Base-by-base conservation (phyloP, 2,888 invertebrate genomes). In the Apamea anceps region DNA sequence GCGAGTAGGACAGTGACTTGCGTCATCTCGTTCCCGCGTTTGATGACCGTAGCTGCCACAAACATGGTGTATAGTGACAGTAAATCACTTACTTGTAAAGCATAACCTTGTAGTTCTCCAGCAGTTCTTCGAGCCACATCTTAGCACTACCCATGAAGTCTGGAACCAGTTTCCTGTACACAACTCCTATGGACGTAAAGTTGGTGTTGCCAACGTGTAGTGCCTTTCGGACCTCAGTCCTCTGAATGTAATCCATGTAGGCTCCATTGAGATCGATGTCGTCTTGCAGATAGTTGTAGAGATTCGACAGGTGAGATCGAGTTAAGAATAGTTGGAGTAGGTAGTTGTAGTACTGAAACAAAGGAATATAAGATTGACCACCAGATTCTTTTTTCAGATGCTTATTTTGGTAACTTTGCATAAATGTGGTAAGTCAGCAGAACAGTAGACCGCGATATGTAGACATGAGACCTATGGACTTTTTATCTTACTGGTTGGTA, bases 71-170 rank as follows among this genome's bases (percentile, higher is more conserved):
- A 13, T 10, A 57, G 25, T 21, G 21, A 45, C 42, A 77, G 28
- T 42, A 13, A 48, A 79, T n/a, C 18, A 94, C 96, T 90, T 96
- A 98, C 95, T 97, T 98, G 93, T 98, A 98, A 73, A 98, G 94
- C 96, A 98, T 95, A 66, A 98, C 97, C 90, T 89, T 94, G 84
- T 97, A 97, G 86, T 97, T 96, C 82, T 97, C 97, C 25, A 97
- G 88, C 7, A 97, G 90, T 79, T 97, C 97, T 85, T 97, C 97
- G 0, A 97, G 93, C 97, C 97, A 97, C 81, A 94, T 93, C 90
- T 97, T 98, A 4, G 97, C 97, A 45, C 97, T 97, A 25, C 94
- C 95, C 97, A 97, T 97, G 85, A 97, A 97, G 89, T 97, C 97
- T 0, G 96, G 96, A 71, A 97, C 95, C 1, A 97, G 94, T 80